phyloP scores from a whole-genome alignment of 2,113 vertebrate species.

The Tachuris rubrigastra region DNA sequence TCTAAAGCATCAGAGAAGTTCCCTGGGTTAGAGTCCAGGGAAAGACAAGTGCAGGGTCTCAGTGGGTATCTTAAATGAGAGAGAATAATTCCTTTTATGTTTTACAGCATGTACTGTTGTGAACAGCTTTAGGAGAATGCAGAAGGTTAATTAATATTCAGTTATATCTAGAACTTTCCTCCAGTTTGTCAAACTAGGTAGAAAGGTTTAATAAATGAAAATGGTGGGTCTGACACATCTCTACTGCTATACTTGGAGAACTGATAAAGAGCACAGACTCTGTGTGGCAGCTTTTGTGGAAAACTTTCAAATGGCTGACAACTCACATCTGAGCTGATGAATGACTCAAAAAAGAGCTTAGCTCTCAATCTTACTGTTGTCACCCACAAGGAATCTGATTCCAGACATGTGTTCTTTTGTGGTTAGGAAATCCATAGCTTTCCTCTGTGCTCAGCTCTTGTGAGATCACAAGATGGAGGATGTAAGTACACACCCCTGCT shows the following conservation, averaged over 20 bases:
- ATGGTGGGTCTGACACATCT: constrained; percentile 19
- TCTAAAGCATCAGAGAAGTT: neutral
- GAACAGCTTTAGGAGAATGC: neutral
- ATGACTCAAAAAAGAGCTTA: constrained; percentile 46
- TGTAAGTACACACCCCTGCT: neutral
- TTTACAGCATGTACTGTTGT: neutral
- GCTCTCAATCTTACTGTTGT: neutral
- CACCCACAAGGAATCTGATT: neutral
- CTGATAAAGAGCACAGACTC: neutral
- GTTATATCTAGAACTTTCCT: constrained; percentile 6
- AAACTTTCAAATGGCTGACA: constrained; percentile 35
- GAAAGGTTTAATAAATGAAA: constrained; percentile 40
- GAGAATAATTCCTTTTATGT: neutral
- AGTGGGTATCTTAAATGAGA: neutral
- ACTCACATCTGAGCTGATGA: constrained; percentile 42
- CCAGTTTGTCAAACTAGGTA: neutral
- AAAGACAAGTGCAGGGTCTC: neutral
- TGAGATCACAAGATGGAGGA: neutral
- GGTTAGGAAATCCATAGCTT: neutral
- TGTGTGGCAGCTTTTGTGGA: constrained; percentile 29
- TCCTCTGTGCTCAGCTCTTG: neutral
- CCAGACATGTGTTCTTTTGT: neutral
- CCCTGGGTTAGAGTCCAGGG: neutral
- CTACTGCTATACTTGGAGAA: neutral
- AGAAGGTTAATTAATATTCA: neutral